Conservation (phyloP, 1,140 invertebrate species). For the Antheraea mylitta region DNA sequence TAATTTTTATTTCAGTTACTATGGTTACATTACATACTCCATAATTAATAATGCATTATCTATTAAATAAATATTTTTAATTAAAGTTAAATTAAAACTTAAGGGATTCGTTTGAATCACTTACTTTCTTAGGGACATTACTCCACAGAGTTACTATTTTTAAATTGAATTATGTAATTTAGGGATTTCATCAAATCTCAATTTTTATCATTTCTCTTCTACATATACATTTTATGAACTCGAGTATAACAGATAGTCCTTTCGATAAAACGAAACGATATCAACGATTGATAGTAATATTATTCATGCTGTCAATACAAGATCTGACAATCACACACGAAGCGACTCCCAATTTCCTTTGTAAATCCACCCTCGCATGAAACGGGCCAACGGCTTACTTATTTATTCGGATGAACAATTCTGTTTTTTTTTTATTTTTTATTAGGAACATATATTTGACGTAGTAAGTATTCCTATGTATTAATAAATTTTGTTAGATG, state of each 20-base stretch:
- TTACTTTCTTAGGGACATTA: too few relatives aligned
- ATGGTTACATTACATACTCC: too few relatives aligned
- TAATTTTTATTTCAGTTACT: too few relatives aligned
- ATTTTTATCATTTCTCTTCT: background rate
- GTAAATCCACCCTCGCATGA: background rate
- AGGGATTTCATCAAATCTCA: background rate
- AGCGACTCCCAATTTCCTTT: slow-evolving; percentile 6
- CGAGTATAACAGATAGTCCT: background rate
- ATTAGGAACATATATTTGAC: too few relatives aligned
- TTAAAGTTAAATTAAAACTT: too few relatives aligned
- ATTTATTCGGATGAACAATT: background rate
- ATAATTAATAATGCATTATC: too few relatives aligned
- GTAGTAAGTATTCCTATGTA: too few relatives aligned
- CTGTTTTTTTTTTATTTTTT: background rate
- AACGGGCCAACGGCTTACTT: slow-evolving; percentile 1
- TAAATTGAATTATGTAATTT: too few relatives aligned
- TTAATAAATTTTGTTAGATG: background rate
- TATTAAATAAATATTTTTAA: too few relatives aligned
- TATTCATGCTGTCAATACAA: slow-evolving; percentile 9
- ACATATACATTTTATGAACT: background rate
- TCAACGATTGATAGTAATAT: slow-evolving; percentile 5
- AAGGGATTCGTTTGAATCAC: too few relatives aligned
- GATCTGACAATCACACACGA: slow-evolving; percentile 9
- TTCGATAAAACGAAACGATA: slow-evolving; percentile 4
- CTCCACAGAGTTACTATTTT: too few relatives aligned